phyloP scores from a whole-genome alignment of 2,113 vertebrate genomes.

The Tetrao urogallus region DNA sequence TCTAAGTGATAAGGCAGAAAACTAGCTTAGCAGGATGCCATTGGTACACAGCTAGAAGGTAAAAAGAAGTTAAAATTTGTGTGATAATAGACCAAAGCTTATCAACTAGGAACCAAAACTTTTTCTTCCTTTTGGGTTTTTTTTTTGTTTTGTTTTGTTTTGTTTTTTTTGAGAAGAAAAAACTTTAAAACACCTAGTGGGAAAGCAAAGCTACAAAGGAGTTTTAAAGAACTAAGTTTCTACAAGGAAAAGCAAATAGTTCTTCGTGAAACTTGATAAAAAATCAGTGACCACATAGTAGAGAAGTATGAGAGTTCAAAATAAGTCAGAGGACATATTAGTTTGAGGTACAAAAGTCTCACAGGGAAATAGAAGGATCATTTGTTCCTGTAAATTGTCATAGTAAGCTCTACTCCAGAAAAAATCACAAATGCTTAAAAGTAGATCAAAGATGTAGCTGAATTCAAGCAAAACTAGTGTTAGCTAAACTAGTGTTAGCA shows the following conservation, averaged over 20 bases:
- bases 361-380: slow-evolving; percentile 25
- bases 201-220: not conserved
- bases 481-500: not conserved
- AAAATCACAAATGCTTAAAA: slow-evolving; percentile 49
- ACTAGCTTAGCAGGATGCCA: not conserved
- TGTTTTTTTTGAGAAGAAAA: not conserved
- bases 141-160: not conserved
- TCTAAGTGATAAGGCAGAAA: not conserved
- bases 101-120: not conserved
- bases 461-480: not conserved
- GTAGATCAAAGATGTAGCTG: slow-evolving; percentile 44
- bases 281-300: slow-evolving; percentile 14
- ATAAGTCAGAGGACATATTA: slow-evolving; percentile 49
- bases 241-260: not conserved
- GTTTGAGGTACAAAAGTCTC: slow-evolving; percentile 52
- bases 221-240: slow-evolving; percentile 9
- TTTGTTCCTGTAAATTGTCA: slow-evolving; percentile 61
- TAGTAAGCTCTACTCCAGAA: slow-evolving; percentile 17
- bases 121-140: not conserved
- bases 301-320: slow-evolving; percentile 35
- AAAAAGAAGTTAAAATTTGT: not conserved
- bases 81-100: not conserved
- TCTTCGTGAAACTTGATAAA: slow-evolving; percentile 24
- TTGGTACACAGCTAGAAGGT: not conserved
- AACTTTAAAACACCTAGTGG: not conserved